Evolutionary conservation across 2,888 invertebrate genomes (phyloP).

Genomic region (Tipula lateralis): DNA sequence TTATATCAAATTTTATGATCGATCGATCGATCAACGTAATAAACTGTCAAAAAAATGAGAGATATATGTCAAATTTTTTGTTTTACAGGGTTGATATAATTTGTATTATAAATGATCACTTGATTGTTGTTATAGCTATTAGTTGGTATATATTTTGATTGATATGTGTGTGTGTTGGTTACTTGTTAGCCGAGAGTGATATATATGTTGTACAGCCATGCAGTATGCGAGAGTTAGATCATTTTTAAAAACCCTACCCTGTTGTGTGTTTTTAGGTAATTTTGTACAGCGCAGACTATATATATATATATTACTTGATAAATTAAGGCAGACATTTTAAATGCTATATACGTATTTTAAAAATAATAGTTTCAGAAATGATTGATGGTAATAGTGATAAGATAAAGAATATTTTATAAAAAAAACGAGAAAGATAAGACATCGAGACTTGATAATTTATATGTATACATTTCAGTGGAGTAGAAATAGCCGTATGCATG

Average conservation of each 20-base stretch:
- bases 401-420: not conserved
- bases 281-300: not conserved
- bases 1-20: not conserved
- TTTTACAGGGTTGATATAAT: conserved; percentile 11
- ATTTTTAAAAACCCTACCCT: not conserved
- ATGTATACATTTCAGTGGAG: not conserved
- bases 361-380: not conserved
- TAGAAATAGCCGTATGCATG: too few species aligned
- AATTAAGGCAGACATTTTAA: not conserved
- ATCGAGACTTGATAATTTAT: not conserved
- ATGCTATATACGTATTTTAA: not conserved
- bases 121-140: not conserved
- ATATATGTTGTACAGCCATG: not conserved
- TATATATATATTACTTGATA: not conserved
- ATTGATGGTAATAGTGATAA: conserved; percentile 1
- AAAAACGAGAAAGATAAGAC: not conserved
- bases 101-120: conserved; percentile 24
- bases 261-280: not conserved
- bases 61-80: conserved; percentile 8
- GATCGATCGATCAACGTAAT: conserved; percentile 1
- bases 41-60: conserved; percentile 7
- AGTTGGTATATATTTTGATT: not conserved
- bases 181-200: not conserved
- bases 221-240: not conserved
- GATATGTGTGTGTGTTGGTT: not conserved